Evolutionary conservation across 2,888 invertebrate genomes (phyloP).

Genomic region (Byasa hedistus): DNA sequence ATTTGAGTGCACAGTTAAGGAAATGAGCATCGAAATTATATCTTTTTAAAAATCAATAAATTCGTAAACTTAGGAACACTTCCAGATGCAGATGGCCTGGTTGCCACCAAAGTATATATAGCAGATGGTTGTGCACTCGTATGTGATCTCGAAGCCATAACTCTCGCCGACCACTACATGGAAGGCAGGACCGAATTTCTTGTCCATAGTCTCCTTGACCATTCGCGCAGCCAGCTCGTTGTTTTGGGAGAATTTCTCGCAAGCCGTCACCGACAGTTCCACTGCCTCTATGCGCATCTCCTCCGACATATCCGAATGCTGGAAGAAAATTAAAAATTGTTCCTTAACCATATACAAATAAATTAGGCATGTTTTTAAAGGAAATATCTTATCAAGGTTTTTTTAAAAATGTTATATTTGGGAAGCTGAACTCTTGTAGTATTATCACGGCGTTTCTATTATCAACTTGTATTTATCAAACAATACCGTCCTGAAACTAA

Average conservation of each 20-base stretch:
- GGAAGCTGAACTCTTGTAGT: too few species aligned
- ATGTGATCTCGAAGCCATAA: conserved; percentile 95
- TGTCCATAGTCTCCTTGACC: conserved; percentile 97
- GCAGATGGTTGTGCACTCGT: conserved; percentile 92
- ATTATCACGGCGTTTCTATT: too few species aligned
- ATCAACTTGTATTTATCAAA: too few species aligned
- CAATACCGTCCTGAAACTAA: too few species aligned
- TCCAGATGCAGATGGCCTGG: conserved; percentile 93
- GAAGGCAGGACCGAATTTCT: conserved; percentile 96
- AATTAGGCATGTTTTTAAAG: too few species aligned
- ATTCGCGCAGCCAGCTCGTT: conserved; percentile 94
- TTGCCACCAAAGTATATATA: conserved; percentile 96
- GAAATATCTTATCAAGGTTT: too few species aligned
- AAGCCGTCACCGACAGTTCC: conserved; percentile 94
- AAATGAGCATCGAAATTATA: background rate
- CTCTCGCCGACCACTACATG: conserved; percentile 98
- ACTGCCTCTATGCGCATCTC: conserved; percentile 95
- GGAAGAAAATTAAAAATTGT: conserved; percentile 39
- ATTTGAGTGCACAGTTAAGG: background rate
- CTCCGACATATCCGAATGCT: conserved; percentile 96
- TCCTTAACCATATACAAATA: background rate
- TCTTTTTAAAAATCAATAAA: background rate
- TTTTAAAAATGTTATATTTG: too few species aligned
- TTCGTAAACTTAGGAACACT: conserved; percentile 82
- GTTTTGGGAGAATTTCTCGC: conserved; percentile 93